These are phyloP conservation scores for Neoseiulus cucumeris DNA, from an alignment of 1,140 invertebrate genomes.

Conservation along the genomic window DNA sequence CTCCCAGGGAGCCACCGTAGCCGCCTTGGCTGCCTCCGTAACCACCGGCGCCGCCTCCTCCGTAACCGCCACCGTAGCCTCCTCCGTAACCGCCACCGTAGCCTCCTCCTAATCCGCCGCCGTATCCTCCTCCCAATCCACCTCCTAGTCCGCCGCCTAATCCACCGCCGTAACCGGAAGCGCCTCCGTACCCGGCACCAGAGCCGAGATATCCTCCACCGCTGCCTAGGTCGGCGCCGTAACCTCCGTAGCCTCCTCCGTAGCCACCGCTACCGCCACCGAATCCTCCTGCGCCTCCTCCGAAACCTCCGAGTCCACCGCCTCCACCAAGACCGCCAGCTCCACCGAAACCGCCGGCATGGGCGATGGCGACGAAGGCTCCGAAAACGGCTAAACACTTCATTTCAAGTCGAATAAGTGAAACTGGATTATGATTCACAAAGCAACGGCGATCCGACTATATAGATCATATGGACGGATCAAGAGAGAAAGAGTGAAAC, in stretches of 20 bases:
- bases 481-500: too few relatives aligned
- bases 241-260: neutral
- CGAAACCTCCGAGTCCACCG: neutral
- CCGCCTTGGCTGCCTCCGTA: neutral
- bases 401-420: neutral
- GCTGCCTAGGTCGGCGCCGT: neutral
- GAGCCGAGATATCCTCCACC: neutral
- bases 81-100: neutral
- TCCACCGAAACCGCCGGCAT: neutral
- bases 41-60: neutral
- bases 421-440: too few relatives aligned
- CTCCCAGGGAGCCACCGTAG: neutral
- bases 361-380: neutral
- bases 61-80: constrained; percentile 1
- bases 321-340: neutral
- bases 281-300: neutral
- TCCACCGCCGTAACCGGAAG: neutral
- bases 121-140: neutral
- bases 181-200: neutral
- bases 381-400: neutral
- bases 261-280: neutral
- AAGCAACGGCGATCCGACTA: too few relatives aligned
- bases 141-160: neutral
- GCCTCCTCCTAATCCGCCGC: too few relatives aligned
- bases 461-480: too few relatives aligned